Evolutionary conservation across 2,797 vertebrate species (phyloP).

Genomic region (Rhinoraja longicauda): DNA sequence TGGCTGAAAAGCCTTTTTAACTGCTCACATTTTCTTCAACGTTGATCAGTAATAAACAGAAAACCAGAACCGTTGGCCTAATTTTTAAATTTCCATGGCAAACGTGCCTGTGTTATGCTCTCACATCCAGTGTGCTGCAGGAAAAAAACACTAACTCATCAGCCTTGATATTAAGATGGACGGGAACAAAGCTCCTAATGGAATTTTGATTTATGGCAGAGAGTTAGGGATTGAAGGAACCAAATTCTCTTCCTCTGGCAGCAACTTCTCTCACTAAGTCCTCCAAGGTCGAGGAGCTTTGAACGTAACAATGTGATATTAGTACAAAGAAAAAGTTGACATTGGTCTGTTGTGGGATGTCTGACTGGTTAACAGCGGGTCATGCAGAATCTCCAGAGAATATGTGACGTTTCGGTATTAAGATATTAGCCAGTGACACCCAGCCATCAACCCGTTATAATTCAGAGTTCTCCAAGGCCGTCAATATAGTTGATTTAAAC

Average conservation of each 20-base stretch:
- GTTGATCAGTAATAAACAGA: not conserved
- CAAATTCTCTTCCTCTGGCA: not conserved
- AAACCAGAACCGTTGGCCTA: not conserved
- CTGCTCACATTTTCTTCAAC: not conserved
- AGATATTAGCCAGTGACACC: not conserved
- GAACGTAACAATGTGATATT: not conserved
- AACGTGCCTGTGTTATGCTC: not conserved
- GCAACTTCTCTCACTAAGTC: not conserved
- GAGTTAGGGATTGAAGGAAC: not conserved
- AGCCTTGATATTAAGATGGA: not conserved
- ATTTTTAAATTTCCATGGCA: not conserved
- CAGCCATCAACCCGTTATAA: not conserved
- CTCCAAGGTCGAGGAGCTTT: not conserved
- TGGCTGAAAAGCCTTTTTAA: not conserved
- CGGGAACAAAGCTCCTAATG: not conserved
- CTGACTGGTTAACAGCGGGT: not conserved
- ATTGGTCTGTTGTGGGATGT: not conserved
- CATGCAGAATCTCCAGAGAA: too few species aligned
- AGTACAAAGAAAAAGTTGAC: not conserved
- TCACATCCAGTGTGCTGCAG: not conserved
- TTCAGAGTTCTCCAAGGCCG: not conserved
- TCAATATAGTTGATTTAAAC: not conserved
- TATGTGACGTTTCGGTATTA: not conserved
- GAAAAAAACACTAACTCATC: not conserved
- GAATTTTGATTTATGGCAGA: not conserved